These are phyloP conservation scores for Sprattus sprattus DNA, from an alignment of 2,113 vertebrate species.

Conservation along the genomic window DNA sequence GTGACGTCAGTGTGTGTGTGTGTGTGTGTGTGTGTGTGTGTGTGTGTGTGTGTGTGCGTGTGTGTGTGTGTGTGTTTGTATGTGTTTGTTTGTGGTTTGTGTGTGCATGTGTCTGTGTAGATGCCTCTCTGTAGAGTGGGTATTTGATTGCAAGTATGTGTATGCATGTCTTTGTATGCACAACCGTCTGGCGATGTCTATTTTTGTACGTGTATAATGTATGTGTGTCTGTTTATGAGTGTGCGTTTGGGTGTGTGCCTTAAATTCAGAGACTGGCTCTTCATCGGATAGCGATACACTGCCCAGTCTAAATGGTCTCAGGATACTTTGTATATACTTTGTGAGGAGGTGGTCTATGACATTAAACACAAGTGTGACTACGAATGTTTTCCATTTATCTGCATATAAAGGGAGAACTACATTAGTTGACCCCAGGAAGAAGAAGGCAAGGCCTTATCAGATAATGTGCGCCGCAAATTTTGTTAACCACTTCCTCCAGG, in stretches of 20 bases:
- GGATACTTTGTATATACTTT: background rate
- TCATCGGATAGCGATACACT: background rate
- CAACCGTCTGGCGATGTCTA: background rate
- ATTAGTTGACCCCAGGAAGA: background rate
- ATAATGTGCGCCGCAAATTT: background rate
- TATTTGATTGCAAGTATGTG: background rate
- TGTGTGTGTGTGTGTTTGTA: background rate
- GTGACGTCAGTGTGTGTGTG: slow-evolving; percentile 46
- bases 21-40: slow-evolving; percentile 17
- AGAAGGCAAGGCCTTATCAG: background rate
- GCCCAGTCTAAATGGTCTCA: background rate
- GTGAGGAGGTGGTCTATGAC: background rate
- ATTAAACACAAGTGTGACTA: background rate
- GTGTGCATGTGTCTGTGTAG: background rate
- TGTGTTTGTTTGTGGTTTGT: background rate
- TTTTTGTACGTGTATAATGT: background rate
- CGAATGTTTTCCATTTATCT: background rate
- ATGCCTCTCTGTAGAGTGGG: background rate
- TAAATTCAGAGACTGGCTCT: background rate
- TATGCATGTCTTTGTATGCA: background rate
- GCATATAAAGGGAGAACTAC: background rate
- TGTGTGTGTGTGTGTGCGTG: slow-evolving; percentile 24
- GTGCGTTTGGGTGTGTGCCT: background rate
- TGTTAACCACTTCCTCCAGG: background rate
- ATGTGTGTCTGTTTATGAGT: background rate